phyloP scores from a whole-genome alignment of 2,113 vertebrate species.

The Phyllostomus hastatus region DNA sequence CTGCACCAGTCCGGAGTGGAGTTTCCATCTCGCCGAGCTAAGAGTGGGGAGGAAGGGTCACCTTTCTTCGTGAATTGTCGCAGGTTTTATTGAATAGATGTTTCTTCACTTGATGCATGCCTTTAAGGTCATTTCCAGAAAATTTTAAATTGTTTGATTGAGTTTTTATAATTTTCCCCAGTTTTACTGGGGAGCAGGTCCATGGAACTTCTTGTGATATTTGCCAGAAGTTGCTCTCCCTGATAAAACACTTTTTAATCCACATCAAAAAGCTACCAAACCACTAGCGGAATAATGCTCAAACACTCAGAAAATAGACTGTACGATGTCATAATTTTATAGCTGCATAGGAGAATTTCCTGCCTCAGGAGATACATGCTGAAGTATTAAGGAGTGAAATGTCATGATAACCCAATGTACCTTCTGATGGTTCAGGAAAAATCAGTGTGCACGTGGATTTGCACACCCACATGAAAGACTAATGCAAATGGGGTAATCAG shows the following conservation, averaged over 20 bases:
- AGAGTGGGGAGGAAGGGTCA: not conserved
- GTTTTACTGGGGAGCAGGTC: not conserved
- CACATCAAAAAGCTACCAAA: not conserved
- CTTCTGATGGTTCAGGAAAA: not conserved
- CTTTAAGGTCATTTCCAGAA: not conserved
- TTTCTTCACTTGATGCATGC: not conserved
- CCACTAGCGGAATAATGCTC: not conserved
- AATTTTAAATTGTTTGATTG: not conserved
- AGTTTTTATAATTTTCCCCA: not conserved
- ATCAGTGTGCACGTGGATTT: not conserved
- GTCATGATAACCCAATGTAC: not conserved
- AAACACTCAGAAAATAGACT: not conserved
- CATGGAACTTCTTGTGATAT: not conserved
- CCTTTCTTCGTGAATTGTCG: not conserved
- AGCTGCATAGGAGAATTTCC: not conserved
- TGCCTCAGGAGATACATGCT: not conserved
- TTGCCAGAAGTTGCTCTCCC: not conserved
- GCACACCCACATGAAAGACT: not conserved
- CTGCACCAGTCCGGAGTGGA: too few species aligned
- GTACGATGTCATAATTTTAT: not conserved
- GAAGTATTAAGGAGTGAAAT: not conserved
- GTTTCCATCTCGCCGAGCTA: not conserved
- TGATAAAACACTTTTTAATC: not conserved
- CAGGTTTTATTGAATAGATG: not conserved
- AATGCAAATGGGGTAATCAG: not conserved